These are phyloP conservation scores for Phylloscopus whistleri DNA, from an alignment of 2,113 vertebrate species.

Conservation along the genomic window DNA sequence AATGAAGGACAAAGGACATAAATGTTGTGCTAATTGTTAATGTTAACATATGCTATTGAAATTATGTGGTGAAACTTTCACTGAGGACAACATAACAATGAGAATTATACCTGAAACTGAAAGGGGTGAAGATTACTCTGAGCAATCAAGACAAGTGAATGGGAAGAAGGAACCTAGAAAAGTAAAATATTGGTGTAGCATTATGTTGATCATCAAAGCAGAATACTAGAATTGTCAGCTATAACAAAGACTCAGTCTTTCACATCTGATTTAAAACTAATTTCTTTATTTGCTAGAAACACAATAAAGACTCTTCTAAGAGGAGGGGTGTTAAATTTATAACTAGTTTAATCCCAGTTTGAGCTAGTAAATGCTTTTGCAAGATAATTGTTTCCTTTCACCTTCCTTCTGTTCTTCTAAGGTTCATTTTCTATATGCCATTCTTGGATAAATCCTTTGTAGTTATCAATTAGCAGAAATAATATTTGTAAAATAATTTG, in stretches of 20 bases:
- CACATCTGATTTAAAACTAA: not conserved
- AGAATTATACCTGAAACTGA: not conserved
- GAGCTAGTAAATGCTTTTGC: not conserved
- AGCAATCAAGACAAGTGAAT: not conserved
- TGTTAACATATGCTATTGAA: not conserved
- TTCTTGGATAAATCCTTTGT: not conserved
- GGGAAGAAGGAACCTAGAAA: not conserved
- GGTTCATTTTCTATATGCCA: not conserved
- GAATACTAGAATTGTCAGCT: not conserved
- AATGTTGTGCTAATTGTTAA: not conserved
- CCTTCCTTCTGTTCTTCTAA: not conserved
- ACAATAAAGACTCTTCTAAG: not conserved
- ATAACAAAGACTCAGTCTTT: not conserved
- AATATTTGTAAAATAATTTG: not conserved
- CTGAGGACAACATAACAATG: not conserved
- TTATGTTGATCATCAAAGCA: not conserved
- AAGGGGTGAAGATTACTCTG: not conserved
- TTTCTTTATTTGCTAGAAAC: not conserved
- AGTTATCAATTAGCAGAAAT: not conserved
- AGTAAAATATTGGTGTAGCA: not conserved
- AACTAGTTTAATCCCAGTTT: not conserved
- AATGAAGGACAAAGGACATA: not conserved
- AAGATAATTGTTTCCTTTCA: not conserved
- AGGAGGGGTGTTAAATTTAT: rapidly evolving
- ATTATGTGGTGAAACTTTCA: not conserved